Conservation (phyloP, 1,140 invertebrate species). For the Sitophilus oryzae region DNA sequence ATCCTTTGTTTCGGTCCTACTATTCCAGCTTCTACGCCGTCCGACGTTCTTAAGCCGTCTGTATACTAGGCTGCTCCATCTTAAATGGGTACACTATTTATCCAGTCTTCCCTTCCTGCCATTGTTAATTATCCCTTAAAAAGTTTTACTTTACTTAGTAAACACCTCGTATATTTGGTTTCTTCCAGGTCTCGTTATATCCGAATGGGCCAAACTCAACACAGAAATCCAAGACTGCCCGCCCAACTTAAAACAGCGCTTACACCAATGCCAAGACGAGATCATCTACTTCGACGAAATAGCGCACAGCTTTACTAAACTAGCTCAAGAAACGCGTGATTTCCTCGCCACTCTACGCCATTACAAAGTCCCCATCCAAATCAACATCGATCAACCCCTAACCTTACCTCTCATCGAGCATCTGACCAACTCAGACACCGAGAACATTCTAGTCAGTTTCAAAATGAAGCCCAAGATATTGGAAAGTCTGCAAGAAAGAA, state of each 20-base stretch:
- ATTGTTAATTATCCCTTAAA: too few relatives aligned
- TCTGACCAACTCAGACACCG: slow-evolving; percentile 50
- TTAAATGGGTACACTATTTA: too few relatives aligned
- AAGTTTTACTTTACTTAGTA: too few relatives aligned
- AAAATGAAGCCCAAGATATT: slow-evolving; percentile 66
- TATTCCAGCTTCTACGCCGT: too few relatives aligned
- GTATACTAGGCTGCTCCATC: too few relatives aligned
- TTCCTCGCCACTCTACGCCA: slow-evolving; percentile 79
- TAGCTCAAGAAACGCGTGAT: slow-evolving; percentile 80
- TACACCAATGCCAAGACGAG: slow-evolving; percentile 75
- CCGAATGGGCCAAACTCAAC: slow-evolving; percentile 49
- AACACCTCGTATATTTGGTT: neutral
- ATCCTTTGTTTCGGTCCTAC: too few relatives aligned
- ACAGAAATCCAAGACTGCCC: slow-evolving; percentile 30
- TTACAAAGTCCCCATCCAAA: slow-evolving; percentile 57
- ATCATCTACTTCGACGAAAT: slow-evolving; percentile 93
- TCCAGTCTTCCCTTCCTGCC: too few relatives aligned
- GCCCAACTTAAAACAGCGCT: slow-evolving; percentile 31
- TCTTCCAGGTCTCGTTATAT: slow-evolving; percentile 50
- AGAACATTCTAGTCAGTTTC: slow-evolving; percentile 44
- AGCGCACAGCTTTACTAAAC: slow-evolving; percentile 74
- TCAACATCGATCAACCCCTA: slow-evolving; percentile 49
- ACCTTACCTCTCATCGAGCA: slow-evolving; percentile 63
- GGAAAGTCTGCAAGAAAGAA: slow-evolving; percentile 70
- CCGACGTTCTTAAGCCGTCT: too few relatives aligned